Evolutionary conservation across 2,888 invertebrate species (phyloP).

Genomic region (Drosophila formosana): DNA sequence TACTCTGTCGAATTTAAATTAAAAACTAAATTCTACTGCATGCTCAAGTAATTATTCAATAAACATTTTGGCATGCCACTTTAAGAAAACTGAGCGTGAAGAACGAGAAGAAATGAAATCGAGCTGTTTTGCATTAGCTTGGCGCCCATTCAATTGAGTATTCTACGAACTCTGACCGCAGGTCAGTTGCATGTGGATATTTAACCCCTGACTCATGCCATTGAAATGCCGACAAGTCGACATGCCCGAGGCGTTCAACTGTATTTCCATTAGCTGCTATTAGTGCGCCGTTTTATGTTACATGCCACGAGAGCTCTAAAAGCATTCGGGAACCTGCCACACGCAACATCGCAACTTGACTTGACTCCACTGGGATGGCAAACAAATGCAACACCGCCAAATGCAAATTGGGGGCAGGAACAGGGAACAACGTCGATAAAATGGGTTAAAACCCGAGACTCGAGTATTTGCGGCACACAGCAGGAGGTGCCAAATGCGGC

Average conservation of each 20-base stretch:
- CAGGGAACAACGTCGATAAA: constrained; percentile 12
- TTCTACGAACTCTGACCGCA: neutral
- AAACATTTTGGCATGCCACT: neutral
- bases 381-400: constrained; percentile 32
- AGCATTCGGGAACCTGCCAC: constrained; percentile 54
- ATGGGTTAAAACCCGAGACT: constrained; percentile 15
- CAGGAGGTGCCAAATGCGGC: constrained; percentile 6
- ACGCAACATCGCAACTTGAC: constrained; percentile 36
- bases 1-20: no score
- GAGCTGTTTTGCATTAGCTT: constrained; percentile 1
- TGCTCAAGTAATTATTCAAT: no score
- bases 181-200: constrained; percentile 24
- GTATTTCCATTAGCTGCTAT: constrained; percentile 65
- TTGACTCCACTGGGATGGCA: neutral
- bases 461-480: constrained; percentile 18
- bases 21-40: no score
- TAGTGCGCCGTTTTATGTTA: constrained; percentile 65
- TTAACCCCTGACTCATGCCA: constrained; percentile 25
- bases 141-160: constrained; percentile 5
- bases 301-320: constrained; percentile 38
- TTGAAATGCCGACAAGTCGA: constrained; percentile 3
- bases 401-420: constrained; percentile 25
- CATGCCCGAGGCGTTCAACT: constrained; percentile 16
- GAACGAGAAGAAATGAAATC: neutral
- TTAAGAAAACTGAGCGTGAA: neutral